Evolutionary conservation across 2,113 vertebrate genomes (phyloP), one percentile per base, ranked within the genome.

Genomic region (Stegostoma tigrinum): DNA sequence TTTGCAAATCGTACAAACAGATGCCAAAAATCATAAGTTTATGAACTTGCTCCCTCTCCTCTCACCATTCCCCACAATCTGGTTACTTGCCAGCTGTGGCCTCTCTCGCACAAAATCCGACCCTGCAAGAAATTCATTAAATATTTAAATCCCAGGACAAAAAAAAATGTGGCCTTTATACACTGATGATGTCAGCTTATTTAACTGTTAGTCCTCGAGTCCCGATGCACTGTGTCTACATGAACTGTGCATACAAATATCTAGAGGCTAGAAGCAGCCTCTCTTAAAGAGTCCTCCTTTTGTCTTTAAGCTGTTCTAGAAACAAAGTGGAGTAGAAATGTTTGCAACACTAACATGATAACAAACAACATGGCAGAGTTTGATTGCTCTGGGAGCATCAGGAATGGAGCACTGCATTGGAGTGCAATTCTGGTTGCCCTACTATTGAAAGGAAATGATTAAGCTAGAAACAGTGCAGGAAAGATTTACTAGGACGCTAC

Each of bases 21-120:
- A 90, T 90, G 87, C 87, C 87, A 90, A 61, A 61, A 61, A 90
- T n/a, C 30, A 3, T 17, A 14, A 90, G 52, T 64, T 90, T 61
- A 61, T 90, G 87, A 90, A 90, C 87, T 90, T 90, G 86, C 86
- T 89, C 86, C 86, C 86, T 89, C 52, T 90, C 87, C 52, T 61
- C 52, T 61, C 52, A 0, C 86, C 52, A 55, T 61, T 55, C 27
- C 27, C 86, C 52, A 52, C 4, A 52, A 89, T 89, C 52, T 90
- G 87, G 27, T 34, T 90, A 52, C 87, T 52, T 89, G 52, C 52
- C 52, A 61, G 52, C 52, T 61, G 52, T 90, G 87, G 10, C 14
- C 27, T 61, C 86, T 45, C 42, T 23, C 19, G 38, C 83, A 42
- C 85, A 55, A 21, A 45, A 85, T 45, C 30, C 45, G 0, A 85